Percentiles rank a stretch among this genome's conserved stretches.
phyloP scores from a whole-genome alignment of 2,797 vertebrate species.

The Diplodus puntazzo region DNA sequence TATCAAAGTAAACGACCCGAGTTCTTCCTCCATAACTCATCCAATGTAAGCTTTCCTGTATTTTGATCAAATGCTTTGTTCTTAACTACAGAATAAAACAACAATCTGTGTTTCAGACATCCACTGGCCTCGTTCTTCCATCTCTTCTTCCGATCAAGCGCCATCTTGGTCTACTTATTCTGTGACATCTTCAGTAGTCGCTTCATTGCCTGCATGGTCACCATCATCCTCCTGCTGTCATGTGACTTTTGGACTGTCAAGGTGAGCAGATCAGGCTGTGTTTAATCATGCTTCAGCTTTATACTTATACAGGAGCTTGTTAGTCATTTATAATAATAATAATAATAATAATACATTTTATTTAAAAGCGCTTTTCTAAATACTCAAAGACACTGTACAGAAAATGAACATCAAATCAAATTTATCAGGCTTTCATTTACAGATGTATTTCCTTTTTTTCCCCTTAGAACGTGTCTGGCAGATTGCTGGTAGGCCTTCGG shows the following conservation, averaged over 20 bases:
- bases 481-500: conserved; percentile 94
- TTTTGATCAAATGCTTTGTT: neutral
- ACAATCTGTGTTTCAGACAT: conserved; percentile 82
- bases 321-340: no score
- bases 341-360: no score
- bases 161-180: conserved; percentile 92
- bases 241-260: conserved; percentile 99
- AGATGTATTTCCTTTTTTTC: neutral
- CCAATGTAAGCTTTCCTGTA: accelerated
- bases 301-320: neutral
- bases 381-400: no score
- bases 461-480: conserved; percentile 92
- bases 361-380: no score
- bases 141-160: conserved; percentile 93
- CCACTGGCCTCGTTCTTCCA: conserved; percentile 95
- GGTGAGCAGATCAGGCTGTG: conserved; percentile 76
- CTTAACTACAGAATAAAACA: neutral
- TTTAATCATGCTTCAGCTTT: neutral
- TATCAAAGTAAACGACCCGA: neutral
- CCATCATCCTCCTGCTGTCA: conserved; percentile 94
- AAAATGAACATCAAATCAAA: no score
- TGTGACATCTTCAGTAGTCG: conserved; percentile 90
- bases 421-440: neutral
- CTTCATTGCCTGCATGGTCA: conserved; percentile 95
- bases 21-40: neutral